Conservation (phyloP, 2,113 vertebrate genomes). For the Xiphophorus couchianus region DNA sequence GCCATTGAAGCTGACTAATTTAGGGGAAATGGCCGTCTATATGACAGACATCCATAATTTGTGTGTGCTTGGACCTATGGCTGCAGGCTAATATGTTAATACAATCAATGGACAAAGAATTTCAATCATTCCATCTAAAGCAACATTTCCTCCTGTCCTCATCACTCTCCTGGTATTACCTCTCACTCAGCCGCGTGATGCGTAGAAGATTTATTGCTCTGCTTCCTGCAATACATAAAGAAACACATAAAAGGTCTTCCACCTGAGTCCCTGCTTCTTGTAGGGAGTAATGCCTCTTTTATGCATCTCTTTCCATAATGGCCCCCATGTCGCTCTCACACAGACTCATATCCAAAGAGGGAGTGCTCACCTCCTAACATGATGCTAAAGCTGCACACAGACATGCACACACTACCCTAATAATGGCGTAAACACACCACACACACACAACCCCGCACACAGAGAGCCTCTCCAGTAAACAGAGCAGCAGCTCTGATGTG, state of each 20-base stretch:
- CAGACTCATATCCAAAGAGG: constrained; percentile 33
- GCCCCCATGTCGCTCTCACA: constrained; percentile 21
- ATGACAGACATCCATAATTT: constrained; percentile 44
- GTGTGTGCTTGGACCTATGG: constrained; percentile 37
- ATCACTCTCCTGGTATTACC: constrained; percentile 26
- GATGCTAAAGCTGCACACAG: constrained; percentile 50
- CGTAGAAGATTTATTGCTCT: constrained; percentile 39
- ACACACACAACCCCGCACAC: too few relatives aligned
- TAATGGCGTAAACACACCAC: constrained; percentile 38
- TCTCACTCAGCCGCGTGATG: not conserved
- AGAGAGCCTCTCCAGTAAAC: constrained; percentile 22
- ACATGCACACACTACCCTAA: constrained; percentile 34
- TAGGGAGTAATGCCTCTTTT: constrained; percentile 63
- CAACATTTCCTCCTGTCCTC: constrained; percentile 39
- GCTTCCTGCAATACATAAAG: constrained; percentile 10
- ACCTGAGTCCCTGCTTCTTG: constrained; percentile 64
- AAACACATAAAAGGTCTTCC: constrained; percentile 42
- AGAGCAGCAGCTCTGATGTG: constrained; percentile 44
- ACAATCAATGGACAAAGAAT: constrained; percentile 62
- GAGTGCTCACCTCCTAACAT: constrained; percentile 44
- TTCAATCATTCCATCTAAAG: constrained; percentile 51
- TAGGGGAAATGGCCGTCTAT: constrained; percentile 51
- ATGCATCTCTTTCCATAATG: constrained; percentile 68
- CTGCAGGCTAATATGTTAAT: constrained; percentile 68
- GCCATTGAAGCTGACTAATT: constrained; percentile 34